Evolutionary conservation across 2,113 vertebrate species (phyloP), one percentile per base, ranked within the genome.

Genomic region (Oreochromis aureus): DNA sequence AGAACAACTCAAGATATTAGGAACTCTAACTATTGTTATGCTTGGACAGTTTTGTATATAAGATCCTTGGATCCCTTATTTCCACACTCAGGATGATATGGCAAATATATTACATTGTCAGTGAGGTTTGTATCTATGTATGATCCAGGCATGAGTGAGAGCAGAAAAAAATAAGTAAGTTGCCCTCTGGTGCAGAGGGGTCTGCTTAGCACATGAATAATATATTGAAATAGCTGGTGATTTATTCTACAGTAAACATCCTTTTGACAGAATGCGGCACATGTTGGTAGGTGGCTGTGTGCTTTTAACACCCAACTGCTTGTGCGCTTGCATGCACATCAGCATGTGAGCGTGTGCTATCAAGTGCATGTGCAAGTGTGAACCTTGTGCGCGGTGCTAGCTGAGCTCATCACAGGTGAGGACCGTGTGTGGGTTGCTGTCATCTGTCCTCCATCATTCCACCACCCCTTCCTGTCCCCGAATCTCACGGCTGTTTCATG

Each of bases 401-500:
- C 87, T 76, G 66, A 83, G 83, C 87, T 88, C 82, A 48, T 90
- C 86, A 61, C 89, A 93, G 92, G 92, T 91, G 92, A 93, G 84
- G 88, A 82, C 86, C 5, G 6, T 78, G 88, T 89, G 89, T 88
- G 92, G 86, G 93, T 69, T n/a, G 87, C 93, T 92, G 94, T 94
- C 95, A 94, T 89, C 93, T 91, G 87, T 91, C 91, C 92, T 93
- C 92, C 95, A 92, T 95, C 94, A 95, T n/a, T 61, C 78, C 56
- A 36, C 83, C 80, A 48, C 86, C 71, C 82, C 59, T 30, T n/a
- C 71, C 66, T 89, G 83, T 87, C 92, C 82, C 87, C 36, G 12
- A 85, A 90, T 92, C 89, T 94, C 93, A 91, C 69, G 59, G 87
- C 94, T 90, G 95, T 94, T 95, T 96, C 92, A 93, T 95, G 94